Base-by-base conservation (phyloP, 2,888 invertebrate genomes). In the Cephonodes hylas region DNA sequence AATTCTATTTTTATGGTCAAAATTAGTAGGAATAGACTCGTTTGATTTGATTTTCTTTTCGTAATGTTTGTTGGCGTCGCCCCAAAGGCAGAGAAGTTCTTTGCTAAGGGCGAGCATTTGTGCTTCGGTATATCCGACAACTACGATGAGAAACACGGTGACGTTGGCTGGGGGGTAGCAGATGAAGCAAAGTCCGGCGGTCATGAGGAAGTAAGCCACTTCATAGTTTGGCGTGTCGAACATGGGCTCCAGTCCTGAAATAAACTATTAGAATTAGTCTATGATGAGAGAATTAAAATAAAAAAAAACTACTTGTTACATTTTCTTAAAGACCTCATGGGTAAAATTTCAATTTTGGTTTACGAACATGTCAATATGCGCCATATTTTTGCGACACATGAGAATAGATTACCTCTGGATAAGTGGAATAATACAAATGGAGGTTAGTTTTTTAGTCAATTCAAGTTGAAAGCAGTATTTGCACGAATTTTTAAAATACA, bases 161-260 rank as follows among this genome's bases (percentile, higher is more conserved):
- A 83, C 72, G 61, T 74, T 82, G 0, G 80, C 76, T 0, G 81
- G 71, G 0, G 74, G 58, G 58, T 76, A 83, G n/a, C 75, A 74
- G 0, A 76, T 72, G 38, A 80, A 77, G 5, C 67, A 62, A 0
- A 79, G 69, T 1, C 69, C 70, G 0, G 71, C 42, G 1, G 61
- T 60, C 42, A 68, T 66, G 1, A 79, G 2, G 1, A 67, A 23
- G 7, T 70, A 71, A 0, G 81, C 79, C 59, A 86, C 71, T 66
- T 87, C 84, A 57, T 77, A 86, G 66, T 86, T 83, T 0, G 87
- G 86, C 4, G 83, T 72, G 60, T 83, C 76, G 2, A 70, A 66
- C 74, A 81, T 81, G 10, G 87, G 87, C 38, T 85, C 82, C 1
- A 86, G 65, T 65, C 87, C 87, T 88, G 69, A 15, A 10, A 15